A percentile compares a stretch with the other conserved stretches of the same genome.
Evolutionary conservation across 2,888 invertebrate genomes (phyloP).

Genomic region (Apodemia zela): DNA sequence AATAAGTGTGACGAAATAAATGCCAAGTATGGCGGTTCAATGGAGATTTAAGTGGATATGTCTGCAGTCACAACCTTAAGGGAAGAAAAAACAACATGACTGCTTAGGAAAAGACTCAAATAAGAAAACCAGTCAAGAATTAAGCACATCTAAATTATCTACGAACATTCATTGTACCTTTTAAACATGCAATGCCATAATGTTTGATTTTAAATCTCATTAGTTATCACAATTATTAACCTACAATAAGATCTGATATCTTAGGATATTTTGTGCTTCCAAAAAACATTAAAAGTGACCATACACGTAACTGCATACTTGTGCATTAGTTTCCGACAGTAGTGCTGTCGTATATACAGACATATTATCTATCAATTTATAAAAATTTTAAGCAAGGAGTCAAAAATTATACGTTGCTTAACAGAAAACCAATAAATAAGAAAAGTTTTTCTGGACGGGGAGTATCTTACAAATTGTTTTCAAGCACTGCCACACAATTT

Average conservation of each 20-base stretch:
- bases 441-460: too few relatives aligned
- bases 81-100: constrained; percentile 50
- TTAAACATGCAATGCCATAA: constrained; percentile 60
- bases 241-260: constrained; percentile 74
- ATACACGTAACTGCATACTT: background rate
- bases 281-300: constrained; percentile 1
- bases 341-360: background rate
- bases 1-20: constrained; percentile 35
- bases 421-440: too few relatives aligned
- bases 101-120: constrained; percentile 41
- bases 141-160: constrained; percentile 61
- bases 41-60: constrained; percentile 51
- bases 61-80: constrained; percentile 75
- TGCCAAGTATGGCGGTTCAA: constrained; percentile 11
- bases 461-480: too few relatives aligned
- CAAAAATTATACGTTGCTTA: too few relatives aligned
- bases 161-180: constrained; percentile 75
- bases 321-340: background rate
- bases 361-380: background rate
- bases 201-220: constrained; percentile 74
- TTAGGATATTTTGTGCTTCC: constrained; percentile 70
- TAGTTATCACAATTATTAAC: constrained; percentile 77
- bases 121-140: constrained; percentile 51
- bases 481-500: too few relatives aligned
- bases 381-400: too few relatives aligned